Conservation (phyloP, 2,113 vertebrate genomes). For the Oreochromis spilurus region DNA sequence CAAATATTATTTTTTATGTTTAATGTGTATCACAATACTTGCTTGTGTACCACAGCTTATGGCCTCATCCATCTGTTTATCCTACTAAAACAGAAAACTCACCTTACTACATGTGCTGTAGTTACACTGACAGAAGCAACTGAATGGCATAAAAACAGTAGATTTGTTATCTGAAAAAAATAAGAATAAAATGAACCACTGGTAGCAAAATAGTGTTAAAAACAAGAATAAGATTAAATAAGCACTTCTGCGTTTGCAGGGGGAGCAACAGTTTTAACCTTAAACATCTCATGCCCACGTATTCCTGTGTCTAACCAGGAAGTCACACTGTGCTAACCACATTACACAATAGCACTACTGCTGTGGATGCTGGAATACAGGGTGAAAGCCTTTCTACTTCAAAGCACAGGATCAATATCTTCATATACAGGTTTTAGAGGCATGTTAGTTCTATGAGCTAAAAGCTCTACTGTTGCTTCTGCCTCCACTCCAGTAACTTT, state of each 20-base stretch:
- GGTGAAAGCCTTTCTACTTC: constrained; percentile 26
- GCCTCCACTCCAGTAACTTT: constrained; percentile 30
- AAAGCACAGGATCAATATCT: constrained; percentile 48
- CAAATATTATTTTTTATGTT: neutral
- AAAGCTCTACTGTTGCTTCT: constrained; percentile 44
- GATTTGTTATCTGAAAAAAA: neutral
- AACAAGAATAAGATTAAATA: neutral
- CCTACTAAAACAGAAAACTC: neutral
- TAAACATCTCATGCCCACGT: neutral
- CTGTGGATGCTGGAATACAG: constrained; percentile 17
- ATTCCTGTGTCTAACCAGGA: neutral
- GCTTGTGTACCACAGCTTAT: neutral
- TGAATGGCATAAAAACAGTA: neutral
- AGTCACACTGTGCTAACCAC: constrained; percentile 36
- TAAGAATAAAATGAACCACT: neutral
- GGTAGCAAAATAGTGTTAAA: neutral
- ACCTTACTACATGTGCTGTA: neutral
- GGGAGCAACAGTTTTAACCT: neutral
- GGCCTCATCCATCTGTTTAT: neutral
- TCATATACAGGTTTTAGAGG: constrained; percentile 52
- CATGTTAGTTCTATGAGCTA: constrained; percentile 61
- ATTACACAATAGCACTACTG: constrained; percentile 18
- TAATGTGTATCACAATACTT: neutral
- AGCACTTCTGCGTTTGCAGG: neutral
- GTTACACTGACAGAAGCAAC: neutral